A percentile compares a stretch with the other conserved stretches of the same genome.
phyloP scores from a whole-genome alignment of 2,888 invertebrate genomes.

The Quadroppia sp. region DNA sequence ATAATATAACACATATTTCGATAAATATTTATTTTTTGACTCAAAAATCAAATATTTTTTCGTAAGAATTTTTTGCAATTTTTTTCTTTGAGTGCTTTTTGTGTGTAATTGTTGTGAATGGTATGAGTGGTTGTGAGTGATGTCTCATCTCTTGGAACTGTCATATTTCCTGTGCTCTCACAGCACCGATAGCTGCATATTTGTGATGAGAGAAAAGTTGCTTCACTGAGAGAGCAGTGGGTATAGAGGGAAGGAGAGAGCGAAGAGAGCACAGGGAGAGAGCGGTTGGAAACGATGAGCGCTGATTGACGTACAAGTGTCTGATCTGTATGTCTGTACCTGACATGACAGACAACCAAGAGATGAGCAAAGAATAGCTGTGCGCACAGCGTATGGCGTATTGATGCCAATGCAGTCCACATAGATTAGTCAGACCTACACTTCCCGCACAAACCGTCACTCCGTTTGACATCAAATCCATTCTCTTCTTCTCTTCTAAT shows the following conservation, averaged over 20 bases:
- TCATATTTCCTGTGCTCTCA: background rate
- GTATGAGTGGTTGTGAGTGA: background rate
- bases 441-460: background rate
- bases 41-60: background rate
- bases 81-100: background rate
- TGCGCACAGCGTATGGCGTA: constrained; percentile 26
- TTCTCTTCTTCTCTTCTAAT: background rate
- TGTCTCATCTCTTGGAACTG: background rate
- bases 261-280: background rate
- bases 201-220: background rate
- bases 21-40: background rate
- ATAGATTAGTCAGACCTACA: constrained; percentile 19
- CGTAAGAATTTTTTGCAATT: background rate
- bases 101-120: too few species aligned
- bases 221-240: background rate
- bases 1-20: background rate
- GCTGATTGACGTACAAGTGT: constrained; percentile 37
- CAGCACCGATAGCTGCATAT: background rate
- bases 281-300: constrained; percentile 4
- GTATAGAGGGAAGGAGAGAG: background rate
- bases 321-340: constrained; percentile 33
- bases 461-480: constrained; percentile 14
- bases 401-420: constrained; percentile 29
- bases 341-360: constrained; percentile 33
- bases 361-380: constrained; percentile 31